Evolutionary conservation across 1,140 invertebrate species (phyloP), one percentile per base, ranked within the genome.

Genomic region (Catajapyx aquilonaris): DNA sequence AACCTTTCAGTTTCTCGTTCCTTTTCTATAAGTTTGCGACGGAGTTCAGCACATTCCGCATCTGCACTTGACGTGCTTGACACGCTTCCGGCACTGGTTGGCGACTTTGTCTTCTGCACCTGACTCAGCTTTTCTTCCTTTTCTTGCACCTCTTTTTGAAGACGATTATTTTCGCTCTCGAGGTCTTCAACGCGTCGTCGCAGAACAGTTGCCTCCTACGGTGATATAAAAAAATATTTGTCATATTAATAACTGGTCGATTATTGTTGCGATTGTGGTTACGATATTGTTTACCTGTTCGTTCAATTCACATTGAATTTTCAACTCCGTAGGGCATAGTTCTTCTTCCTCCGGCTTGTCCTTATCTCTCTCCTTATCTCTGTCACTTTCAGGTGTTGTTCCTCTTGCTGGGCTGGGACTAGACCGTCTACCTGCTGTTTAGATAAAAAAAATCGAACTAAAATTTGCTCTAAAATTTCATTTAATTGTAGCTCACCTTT

Each of bases 251-350:
- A n/a, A n/a, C n/a, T n/a, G n/a, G n/a, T n/a, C n/a, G n/a, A n/a
- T n/a, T n/a, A n/a, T n/a, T n/a, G n/a, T n/a, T n/a, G n/a, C n/a
- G n/a, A n/a, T n/a, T n/a, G n/a, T n/a, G n/a, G n/a, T n/a, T n/a
- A n/a, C n/a, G n/a, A n/a, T n/a, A n/a, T n/a, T n/a, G n/a, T n/a
- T 23, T 5, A 59, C 67, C 56, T 79, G 75, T 60, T 91, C 84
- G 48, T 79, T 77, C n/a, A 91, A 59, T 55, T 88, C 84, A 21
- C 88, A 54, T 42, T 86, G 71, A 20, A 88, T 59, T 46, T 77
- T 69, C 31, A 83, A 51, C 49, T 83, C 78, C 20, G 70, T 65
- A 7, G 71, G 65, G 54, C 43, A 48, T 13, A 54, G 33, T 22
- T 81, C 77, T 45, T 81, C 77, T 51, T 78, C 73, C 48, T 76